Conservation (phyloP, 1,140 invertebrate genomes). For the Drosophila eugracilis region DNA sequence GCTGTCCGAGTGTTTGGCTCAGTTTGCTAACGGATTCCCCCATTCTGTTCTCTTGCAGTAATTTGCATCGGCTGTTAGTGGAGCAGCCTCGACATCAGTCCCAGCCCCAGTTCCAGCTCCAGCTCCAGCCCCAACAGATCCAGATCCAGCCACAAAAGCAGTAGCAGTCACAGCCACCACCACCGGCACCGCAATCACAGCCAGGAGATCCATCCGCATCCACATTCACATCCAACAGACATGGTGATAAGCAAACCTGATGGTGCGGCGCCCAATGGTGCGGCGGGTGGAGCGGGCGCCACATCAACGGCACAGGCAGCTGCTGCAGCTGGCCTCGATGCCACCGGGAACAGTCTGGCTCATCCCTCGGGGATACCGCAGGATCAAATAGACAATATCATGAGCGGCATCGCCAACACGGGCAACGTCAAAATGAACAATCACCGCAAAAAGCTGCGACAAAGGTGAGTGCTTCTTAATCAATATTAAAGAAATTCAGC, state of each 20-base stretch:
- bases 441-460: slow-evolving; percentile 91
- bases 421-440: slow-evolving; percentile 91
- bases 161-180: not conserved
- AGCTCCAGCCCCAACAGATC: slow-evolving; percentile 32
- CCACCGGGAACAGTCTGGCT: slow-evolving; percentile 55
- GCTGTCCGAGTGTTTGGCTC: slow-evolving; percentile 9
- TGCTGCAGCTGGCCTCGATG: slow-evolving; percentile 42
- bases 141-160: slow-evolving; percentile 7
- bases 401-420: slow-evolving; percentile 92
- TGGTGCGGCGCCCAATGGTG: slow-evolving; percentile 50
- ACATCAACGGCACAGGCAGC: slow-evolving; percentile 20
- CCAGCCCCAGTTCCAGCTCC: slow-evolving; percentile 26
- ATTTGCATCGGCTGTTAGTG: slow-evolving; percentile 61
- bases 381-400: slow-evolving; percentile 90
- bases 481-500: not conserved
- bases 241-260: slow-evolving; percentile 90
- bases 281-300: slow-evolving; percentile 14
- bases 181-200: not conserved
- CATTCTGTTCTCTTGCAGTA: slow-evolving; percentile 51
- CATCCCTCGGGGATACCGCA: slow-evolving; percentile 83
- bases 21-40: slow-evolving; percentile 37
- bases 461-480: slow-evolving; percentile 86
- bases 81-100: slow-evolving; percentile 39
- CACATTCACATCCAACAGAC: slow-evolving; percentile 82
- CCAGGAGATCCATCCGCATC: slow-evolving; percentile 14